A percentile compares a stretch with the other conserved stretches of the same genome.
These are phyloP conservation scores for Rhodophaea formosa DNA, from an alignment of 2,888 invertebrate genomes.

Conservation along the genomic window DNA sequence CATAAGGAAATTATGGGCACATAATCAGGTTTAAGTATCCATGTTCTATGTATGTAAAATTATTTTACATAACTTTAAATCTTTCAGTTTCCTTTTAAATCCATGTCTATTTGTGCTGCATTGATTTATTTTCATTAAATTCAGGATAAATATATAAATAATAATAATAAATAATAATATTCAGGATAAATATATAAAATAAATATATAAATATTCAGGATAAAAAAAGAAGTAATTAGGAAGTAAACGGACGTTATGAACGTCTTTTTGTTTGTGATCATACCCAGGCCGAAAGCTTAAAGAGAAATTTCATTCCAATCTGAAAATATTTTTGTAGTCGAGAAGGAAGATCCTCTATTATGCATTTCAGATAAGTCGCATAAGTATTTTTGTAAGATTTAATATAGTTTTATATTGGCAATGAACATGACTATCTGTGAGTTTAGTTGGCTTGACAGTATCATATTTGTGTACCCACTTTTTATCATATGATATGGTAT, in stretches of 20 bases:
- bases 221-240: slow-evolving; percentile 76
- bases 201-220: too few relatives aligned
- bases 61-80: too few relatives aligned
- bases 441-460: slow-evolving; percentile 78
- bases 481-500: slow-evolving; percentile 77
- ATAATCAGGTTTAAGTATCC: too few relatives aligned
- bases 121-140: too few relatives aligned
- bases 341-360: slow-evolving; percentile 75
- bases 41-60: too few relatives aligned
- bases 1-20: background rate
- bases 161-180: too few relatives aligned
- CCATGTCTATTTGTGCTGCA: too few relatives aligned
- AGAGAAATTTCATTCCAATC: slow-evolving; percentile 78
- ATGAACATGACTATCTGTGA: slow-evolving; percentile 77
- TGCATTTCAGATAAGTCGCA: slow-evolving; percentile 79
- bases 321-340: slow-evolving; percentile 81
- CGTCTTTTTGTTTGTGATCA: slow-evolving; percentile 68
- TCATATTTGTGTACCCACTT: slow-evolving; percentile 74
- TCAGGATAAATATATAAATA: too few relatives aligned
- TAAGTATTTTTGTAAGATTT: slow-evolving; percentile 82
- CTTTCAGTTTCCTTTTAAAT: too few relatives aligned
- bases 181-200: too few relatives aligned
- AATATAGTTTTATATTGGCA: slow-evolving; percentile 77
- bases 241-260: slow-evolving; percentile 66
- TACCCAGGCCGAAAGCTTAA: slow-evolving; percentile 72